Evolutionary conservation across 2,797 vertebrate genomes (phyloP).

Genomic region (Enteromius treurensis): DNA sequence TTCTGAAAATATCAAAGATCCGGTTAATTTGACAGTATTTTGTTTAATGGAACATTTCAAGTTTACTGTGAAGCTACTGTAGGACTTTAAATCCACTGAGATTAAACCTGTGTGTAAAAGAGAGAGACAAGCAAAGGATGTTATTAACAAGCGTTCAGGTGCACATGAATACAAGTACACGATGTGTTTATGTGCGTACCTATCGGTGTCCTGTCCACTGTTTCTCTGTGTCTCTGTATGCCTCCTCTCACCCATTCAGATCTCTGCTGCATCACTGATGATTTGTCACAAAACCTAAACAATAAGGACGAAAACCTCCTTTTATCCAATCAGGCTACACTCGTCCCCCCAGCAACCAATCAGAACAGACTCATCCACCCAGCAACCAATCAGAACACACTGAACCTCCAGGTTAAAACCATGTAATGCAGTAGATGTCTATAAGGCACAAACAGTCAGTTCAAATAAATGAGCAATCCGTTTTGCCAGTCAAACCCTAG

Average conservation of each 20-base stretch:
- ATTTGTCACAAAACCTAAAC: constrained; percentile 61
- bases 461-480: constrained; percentile 33
- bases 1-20: constrained; percentile 37
- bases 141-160: constrained; percentile 20
- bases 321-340: not conserved
- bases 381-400: constrained; percentile 8
- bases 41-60: not conserved
- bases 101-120: constrained; percentile 63
- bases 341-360: not conserved
- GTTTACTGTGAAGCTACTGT: constrained; percentile 37
- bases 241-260: constrained; percentile 18
- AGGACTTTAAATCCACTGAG: constrained; percentile 48
- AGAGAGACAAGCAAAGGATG: constrained; percentile 6
- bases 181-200: constrained; percentile 49
- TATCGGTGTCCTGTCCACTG: constrained; percentile 59
- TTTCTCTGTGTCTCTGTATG: constrained; percentile 50
- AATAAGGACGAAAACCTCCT: not conserved
- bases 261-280: constrained; percentile 37
- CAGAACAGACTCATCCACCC: not conserved
- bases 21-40: not conserved
- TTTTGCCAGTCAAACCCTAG: constrained; percentile 4
- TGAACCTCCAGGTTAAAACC: not conserved
- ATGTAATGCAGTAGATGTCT: constrained; percentile 17
- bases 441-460: not conserved
- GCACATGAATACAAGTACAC: not conserved